Base-by-base conservation (phyloP, 2,888 invertebrate genomes). In the Phasia obesa region DNA sequence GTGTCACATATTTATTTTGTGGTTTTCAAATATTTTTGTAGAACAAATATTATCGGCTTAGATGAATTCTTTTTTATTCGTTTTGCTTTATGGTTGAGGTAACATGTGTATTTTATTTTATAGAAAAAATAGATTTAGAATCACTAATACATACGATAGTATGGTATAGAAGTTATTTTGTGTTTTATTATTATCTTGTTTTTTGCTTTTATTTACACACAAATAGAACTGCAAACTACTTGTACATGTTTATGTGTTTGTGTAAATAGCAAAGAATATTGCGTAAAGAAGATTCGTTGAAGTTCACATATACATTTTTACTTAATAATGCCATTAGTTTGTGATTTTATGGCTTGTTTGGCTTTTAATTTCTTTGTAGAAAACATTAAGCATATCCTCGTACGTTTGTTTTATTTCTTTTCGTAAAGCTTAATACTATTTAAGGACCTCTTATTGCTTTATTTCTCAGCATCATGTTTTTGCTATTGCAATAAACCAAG, bases 1-100 rank as follows among this genome's bases (percentile, higher is more conserved):
- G 78, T 83, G 82, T 83, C 82, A 83, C 70, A 79, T 79, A 78
- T 83, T 79, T 83, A 71, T 83, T 83, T 83, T 83, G 83, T 83
- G 83, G 82, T 71, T 83, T 82, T 65, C 53, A 65, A 79, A 83
- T 35, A 79, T 44, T 71, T 83, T 71, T 75, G n/a, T 42, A 75
- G 11, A 65, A 75, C 53, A 77, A 62, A 83, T 75, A 83, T 79
- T 78, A 79, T 78, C 70, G 75, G 78, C 77, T 78, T 78, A 70
- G 35, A 74, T 69, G 31, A n/a, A 49, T 25, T 47, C 42, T 47
- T 25, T 35, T 70, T 5, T n/a, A 17, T 65, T 65, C 5, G 15
- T 17, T 55, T 64, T 25, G 15, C 6, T 60, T 55, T 53, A 49
- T 53, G 19, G 67, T 67, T 67, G 51, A 75, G 78, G 83, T 83